Percentiles rank a stretch among this genome's conserved stretches.
These are phyloP conservation scores for Pandemis cinnamomeana DNA, from an alignment of 2,888 invertebrate genomes.

Conservation along the genomic window DNA sequence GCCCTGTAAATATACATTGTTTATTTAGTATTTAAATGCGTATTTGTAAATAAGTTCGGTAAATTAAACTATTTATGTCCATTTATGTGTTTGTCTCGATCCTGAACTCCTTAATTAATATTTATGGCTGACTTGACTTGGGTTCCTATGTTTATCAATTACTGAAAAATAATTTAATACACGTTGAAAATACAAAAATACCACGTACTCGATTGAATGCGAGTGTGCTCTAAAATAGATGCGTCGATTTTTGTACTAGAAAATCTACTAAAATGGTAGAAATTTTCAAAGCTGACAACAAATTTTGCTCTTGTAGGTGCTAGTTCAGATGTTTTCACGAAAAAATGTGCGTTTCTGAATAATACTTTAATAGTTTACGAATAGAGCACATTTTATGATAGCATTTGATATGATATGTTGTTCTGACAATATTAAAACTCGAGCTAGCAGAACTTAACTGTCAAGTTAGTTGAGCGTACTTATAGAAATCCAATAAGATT, in stretches of 20 bases:
- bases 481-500: constrained; percentile 33
- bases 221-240: too few relatives aligned
- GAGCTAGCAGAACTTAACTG: constrained; percentile 8
- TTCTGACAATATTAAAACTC: not conserved
- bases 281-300: not conserved
- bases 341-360: not conserved
- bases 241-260: not conserved
- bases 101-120: not conserved
- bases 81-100: not conserved
- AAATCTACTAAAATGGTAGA: constrained; percentile 15
- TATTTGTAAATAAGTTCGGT: not conserved
- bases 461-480: constrained; percentile 34
- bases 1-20: not conserved
- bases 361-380: not conserved
- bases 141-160: too few relatives aligned
- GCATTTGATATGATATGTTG: not conserved
- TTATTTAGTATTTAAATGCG: not conserved
- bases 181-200: too few relatives aligned
- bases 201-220: too few relatives aligned
- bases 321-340: not conserved
- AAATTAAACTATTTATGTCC: not conserved
- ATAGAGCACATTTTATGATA: not conserved
- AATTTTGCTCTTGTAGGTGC: not conserved
- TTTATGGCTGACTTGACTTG: too few relatives aligned
- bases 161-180: too few relatives aligned